These are phyloP conservation scores for Alexandromys fortis DNA, from an alignment of 2,113 vertebrate species.

Conservation along the genomic window DNA sequence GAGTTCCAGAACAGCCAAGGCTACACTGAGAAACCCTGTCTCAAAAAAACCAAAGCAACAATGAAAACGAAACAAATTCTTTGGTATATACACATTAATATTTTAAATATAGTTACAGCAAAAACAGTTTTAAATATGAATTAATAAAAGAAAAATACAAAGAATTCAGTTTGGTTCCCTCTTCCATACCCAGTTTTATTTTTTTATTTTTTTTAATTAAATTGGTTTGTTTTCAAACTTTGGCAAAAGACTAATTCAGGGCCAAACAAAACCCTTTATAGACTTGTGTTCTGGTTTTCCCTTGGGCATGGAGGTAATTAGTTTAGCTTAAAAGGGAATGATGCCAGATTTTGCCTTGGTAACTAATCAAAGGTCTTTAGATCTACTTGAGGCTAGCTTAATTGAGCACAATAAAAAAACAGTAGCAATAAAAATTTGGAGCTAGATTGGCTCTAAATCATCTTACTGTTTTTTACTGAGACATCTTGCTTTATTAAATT, in stretches of 20 bases:
- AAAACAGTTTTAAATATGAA: conserved; percentile 50
- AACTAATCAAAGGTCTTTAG: conserved; percentile 57
- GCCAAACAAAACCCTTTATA: conserved; percentile 27
- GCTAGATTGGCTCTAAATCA: not conserved
- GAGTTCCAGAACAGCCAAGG: too few species aligned
- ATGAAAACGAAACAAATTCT: not conserved
- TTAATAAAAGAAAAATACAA: conserved; percentile 29
- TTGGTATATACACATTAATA: not conserved
- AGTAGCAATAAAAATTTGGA: conserved; percentile 43
- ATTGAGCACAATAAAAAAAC: conserved; percentile 47
- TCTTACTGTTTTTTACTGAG: conserved; percentile 37
- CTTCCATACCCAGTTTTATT: not conserved
- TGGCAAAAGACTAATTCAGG: conserved; percentile 22
- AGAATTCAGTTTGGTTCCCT: conserved; percentile 16
- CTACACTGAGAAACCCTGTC: too few species aligned
- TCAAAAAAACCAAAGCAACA: too few species aligned
- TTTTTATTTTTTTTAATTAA: not conserved
- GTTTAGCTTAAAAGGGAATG: conserved; percentile 54
- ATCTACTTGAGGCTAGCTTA: conserved; percentile 59
- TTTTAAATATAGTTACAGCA: conserved; percentile 30
- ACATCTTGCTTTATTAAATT: conserved; percentile 23
- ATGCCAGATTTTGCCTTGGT: conserved; percentile 46
- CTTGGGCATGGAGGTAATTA: conserved; percentile 38
- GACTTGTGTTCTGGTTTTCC: conserved; percentile 53
- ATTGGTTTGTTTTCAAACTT: conserved; percentile 41